Evolutionary conservation across 2,888 invertebrate species (phyloP), one percentile per base, ranked within the genome.

Genomic region (Xestia ashworthii): DNA sequence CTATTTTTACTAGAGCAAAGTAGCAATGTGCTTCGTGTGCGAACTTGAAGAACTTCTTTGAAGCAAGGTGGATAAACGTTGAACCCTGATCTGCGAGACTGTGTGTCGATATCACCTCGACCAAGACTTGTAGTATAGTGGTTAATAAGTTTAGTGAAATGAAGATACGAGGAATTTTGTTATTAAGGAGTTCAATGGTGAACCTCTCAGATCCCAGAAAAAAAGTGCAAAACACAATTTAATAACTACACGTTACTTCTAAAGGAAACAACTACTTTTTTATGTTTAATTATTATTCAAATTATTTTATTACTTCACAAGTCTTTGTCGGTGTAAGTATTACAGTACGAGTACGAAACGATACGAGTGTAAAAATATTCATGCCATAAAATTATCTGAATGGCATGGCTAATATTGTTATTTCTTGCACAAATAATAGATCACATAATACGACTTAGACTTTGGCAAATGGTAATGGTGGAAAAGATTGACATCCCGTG

Each of bases 261-360:
- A 44, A 44, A 72, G 8, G 16, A 74, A 73, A 38, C 6, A 22
- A 32, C 14, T 16, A 25, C 22, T 41, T 64, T 64, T 70, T 48
- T 44, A n/a, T 38, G 22, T 25, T 12, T 19, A 58, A 70, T 60
- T 60, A 78, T 70, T 70, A 64, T 80, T 64, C 77, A 71, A 41
- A 78, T 64, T 64, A 4, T 64, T 55, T 80, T 55, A 78, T 32
- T 64, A 80, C 72, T 72, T 64, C 25, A 55, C 72, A 64, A 48
- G 55, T 72, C 64, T 80, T 55, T 80, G 80, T 72, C 55, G 19
- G 38, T 32, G 11, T 1, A 64, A 68, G 44, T 58, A 55, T 76
- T 12, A 55, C 25, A 3, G 60, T 60, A 60, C 16, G 16, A 60
- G 25, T n/a, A 64, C 32, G 32, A 32, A 32, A 32, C 32, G 32